A percentile compares a stretch with the other conserved stretches of the same genome.
Conservation (phyloP, 2,113 vertebrate species). For the Euleptes europaea region DNA sequence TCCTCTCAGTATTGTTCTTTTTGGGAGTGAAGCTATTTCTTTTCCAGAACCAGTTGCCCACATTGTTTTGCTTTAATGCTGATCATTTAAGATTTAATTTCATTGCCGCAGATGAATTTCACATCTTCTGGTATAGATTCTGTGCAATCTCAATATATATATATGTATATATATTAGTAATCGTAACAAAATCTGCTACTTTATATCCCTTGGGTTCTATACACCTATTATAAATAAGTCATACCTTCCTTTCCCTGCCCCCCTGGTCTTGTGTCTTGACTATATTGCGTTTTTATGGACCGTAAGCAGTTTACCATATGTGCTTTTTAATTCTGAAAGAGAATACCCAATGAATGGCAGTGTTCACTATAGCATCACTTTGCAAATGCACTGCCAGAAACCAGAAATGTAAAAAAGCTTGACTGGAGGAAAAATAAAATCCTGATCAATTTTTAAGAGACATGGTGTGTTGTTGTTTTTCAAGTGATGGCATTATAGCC, state of each 20-base stretch:
- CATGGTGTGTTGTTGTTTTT: slow-evolving; percentile 33
- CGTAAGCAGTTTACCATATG: slow-evolving; percentile 73
- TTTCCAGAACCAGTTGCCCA: slow-evolving; percentile 66
- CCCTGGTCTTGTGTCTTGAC: slow-evolving; percentile 63
- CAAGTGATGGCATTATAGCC: slow-evolving; percentile 65
- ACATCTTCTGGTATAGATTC: slow-evolving; percentile 88
- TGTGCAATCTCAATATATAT: slow-evolving; percentile 79
- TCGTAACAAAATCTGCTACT: slow-evolving; percentile 72
- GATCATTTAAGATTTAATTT: slow-evolving; percentile 68
- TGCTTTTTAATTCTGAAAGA: slow-evolving; percentile 82
- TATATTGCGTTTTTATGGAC: slow-evolving; percentile 70
- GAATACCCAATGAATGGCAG: slow-evolving; percentile 74
- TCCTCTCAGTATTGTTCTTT: slow-evolving; percentile 75
- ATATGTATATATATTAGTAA: slow-evolving; percentile 89
- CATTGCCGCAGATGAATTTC: slow-evolving; percentile 71
- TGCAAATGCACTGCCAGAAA: slow-evolving; percentile 51
- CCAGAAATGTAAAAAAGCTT: slow-evolving; percentile 67
- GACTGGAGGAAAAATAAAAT: slow-evolving; percentile 32
- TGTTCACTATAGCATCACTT: slow-evolving; percentile 56
- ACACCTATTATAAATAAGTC: slow-evolving; percentile 92
- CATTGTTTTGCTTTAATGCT: slow-evolving; percentile 59
- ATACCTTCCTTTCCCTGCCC: slow-evolving; percentile 66
- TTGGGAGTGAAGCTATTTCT: slow-evolving; percentile 68
- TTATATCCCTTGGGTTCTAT: slow-evolving; percentile 87
- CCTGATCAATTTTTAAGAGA: slow-evolving; percentile 55